A percentile compares a stretch with the other conserved stretches of the same genome.
Evolutionary conservation across 2,888 invertebrate genomes (phyloP).

Genomic region (Leistus spinibarbis): DNA sequence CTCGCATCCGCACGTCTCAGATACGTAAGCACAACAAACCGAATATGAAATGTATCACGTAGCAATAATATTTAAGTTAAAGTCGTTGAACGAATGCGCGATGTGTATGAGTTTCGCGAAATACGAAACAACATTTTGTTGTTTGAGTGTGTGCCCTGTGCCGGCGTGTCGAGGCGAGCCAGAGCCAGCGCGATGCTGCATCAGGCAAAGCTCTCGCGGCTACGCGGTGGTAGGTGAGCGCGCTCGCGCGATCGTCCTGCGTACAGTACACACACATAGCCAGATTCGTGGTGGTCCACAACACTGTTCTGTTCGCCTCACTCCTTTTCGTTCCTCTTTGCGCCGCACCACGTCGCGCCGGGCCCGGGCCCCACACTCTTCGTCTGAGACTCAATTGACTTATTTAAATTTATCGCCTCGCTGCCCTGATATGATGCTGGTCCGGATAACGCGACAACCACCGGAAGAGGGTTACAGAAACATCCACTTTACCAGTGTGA

Average conservation of each 20-base stretch:
- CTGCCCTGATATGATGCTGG: conserved; percentile 12
- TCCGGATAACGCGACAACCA: not conserved
- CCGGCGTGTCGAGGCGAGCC: not conserved
- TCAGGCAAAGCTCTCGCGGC: not conserved
- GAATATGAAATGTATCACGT: not conserved
- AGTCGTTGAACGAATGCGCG: not conserved
- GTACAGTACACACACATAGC: not conserved
- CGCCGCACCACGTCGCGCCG: not conserved
- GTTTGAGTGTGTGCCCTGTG: not conserved
- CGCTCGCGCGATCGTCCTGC: not conserved
- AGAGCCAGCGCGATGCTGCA: not conserved
- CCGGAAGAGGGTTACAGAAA: not conserved
- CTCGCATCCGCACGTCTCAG: not conserved
- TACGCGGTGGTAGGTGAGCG: not conserved
- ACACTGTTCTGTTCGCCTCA: not conserved
- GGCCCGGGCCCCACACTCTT: not conserved
- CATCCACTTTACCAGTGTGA: not conserved
- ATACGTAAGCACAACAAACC: not conserved
- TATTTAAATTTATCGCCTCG: conserved; percentile 34
- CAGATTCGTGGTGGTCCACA: not conserved
- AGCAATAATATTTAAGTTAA: not conserved
- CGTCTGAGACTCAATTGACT: conserved; percentile 15
- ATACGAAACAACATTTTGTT: not conserved
- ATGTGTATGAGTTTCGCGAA: not conserved
- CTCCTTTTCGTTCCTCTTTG: not conserved